Percentiles rank a stretch among this genome's conserved stretches.
phyloP scores from a whole-genome alignment of 2,113 vertebrate species.

The Sinocyclocheilus grahami region DNA sequence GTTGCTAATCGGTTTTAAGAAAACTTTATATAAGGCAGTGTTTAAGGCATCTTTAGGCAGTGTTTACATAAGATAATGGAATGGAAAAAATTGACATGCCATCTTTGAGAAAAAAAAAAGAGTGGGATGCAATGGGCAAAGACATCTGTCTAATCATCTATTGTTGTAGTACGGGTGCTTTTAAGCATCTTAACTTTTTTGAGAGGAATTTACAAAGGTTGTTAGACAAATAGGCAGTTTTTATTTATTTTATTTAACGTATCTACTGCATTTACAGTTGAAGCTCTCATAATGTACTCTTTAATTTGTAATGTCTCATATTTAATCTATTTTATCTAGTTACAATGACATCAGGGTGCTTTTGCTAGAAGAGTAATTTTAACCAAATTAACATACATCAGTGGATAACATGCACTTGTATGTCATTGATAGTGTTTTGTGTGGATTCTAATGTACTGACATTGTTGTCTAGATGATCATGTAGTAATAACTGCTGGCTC shows the following conservation, averaged over 20 bases:
- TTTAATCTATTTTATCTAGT: background rate
- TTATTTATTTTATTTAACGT: background rate
- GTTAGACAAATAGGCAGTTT: background rate
- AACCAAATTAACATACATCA: slow-evolving; percentile 12
- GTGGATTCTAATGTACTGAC: background rate
- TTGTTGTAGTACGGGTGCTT: background rate
- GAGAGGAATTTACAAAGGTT: background rate
- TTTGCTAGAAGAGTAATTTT: background rate
- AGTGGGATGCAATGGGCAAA: background rate
- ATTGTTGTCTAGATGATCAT: background rate
- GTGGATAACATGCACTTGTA: slow-evolving; percentile 28
- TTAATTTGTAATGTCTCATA: background rate
- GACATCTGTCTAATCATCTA: background rate
- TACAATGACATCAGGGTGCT: slow-evolving; percentile 25
- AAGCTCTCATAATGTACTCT: background rate
- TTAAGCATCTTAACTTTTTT: too few species aligned
- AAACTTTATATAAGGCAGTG: background rate
- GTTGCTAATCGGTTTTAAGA: background rate
- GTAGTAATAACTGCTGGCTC: background rate
- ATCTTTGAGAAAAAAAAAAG: background rate
- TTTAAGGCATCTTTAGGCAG: background rate
- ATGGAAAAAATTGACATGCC: background rate
- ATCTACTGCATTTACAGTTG: background rate
- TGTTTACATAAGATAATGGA: too few species aligned
- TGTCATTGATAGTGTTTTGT: slow-evolving; percentile 18